Evolutionary conservation across 2,888 invertebrate species (phyloP).

Genomic region (Spisula solida): DNA sequence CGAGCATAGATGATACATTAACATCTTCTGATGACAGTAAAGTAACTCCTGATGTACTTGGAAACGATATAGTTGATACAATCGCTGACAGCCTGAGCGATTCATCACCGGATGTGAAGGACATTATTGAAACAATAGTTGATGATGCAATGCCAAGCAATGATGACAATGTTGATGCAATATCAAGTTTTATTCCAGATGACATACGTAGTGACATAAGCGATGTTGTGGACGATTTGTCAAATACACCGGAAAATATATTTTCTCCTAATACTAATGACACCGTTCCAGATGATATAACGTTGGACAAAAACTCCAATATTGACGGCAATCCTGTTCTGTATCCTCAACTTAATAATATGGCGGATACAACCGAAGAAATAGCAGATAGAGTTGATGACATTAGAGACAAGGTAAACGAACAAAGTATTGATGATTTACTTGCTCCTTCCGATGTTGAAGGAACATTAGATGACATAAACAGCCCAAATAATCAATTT

Average conservation of each 20-base stretch:
- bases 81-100: neutral
- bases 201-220: neutral
- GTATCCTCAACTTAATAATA: neutral
- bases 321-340: neutral
- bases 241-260: neutral
- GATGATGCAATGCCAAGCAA: neutral
- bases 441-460: neutral
- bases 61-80: neutral
- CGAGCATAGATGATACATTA: neutral
- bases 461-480: neutral
- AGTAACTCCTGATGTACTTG: neutral
- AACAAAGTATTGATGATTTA: neutral
- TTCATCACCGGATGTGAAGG: neutral
- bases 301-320: too few relatives aligned
- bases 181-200: neutral
- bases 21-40: neutral
- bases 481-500: neutral
- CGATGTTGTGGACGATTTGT: neutral
- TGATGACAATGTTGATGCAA: conserved; percentile 25
- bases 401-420: neutral
- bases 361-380: neutral
- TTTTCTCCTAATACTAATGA: neutral
- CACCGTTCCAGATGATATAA: neutral
- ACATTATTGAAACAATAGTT: conserved; percentile 7
- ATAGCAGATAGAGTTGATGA: neutral